phyloP scores from a whole-genome alignment of 1,140 invertebrate species.

The Anoplophora glabripennis region DNA sequence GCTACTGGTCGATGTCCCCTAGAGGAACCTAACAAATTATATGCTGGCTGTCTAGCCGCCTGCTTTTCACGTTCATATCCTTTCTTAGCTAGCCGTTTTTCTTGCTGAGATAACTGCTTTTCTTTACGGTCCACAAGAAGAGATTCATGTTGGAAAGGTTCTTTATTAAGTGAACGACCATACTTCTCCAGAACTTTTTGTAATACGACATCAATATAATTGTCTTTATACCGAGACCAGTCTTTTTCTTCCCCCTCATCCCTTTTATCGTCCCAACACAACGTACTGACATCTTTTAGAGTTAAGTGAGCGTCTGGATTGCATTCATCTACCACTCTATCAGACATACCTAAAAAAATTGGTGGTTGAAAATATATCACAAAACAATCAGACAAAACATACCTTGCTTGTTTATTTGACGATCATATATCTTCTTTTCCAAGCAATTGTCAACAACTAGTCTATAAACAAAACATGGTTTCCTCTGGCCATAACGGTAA shows the following conservation, averaged over 20 bases:
- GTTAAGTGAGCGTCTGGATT: constrained; percentile 95
- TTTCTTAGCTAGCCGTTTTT: constrained; percentile 89
- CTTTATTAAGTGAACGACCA: constrained; percentile 72
- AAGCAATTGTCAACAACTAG: constrained; percentile 95
- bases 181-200: constrained; percentile 64
- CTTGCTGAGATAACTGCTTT: constrained; percentile 89
- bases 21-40: constrained; percentile 56
- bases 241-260: constrained; percentile 73
- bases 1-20: constrained; percentile 56
- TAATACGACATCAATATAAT: constrained; percentile 79
- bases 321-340: constrained; percentile 96
- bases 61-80: constrained; percentile 94
- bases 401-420: constrained; percentile 96
- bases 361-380: background rate
- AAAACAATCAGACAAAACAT: constrained; percentile 4
- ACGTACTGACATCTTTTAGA: constrained; percentile 89
- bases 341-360: constrained; percentile 69
- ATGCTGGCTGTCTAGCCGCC: constrained; percentile 65
- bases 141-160: constrained; percentile 97
- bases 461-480: constrained; percentile 93
- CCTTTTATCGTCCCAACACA: constrained; percentile 86
- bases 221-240: constrained; percentile 65
- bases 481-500: constrained; percentile 94
- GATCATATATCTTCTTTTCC: constrained; percentile 96
- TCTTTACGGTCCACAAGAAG: constrained; percentile 94